Percentiles rank a stretch among this genome's conserved stretches.
Evolutionary conservation across 2,797 vertebrate species (phyloP).

Genomic region (Cossypha heuglini): DNA sequence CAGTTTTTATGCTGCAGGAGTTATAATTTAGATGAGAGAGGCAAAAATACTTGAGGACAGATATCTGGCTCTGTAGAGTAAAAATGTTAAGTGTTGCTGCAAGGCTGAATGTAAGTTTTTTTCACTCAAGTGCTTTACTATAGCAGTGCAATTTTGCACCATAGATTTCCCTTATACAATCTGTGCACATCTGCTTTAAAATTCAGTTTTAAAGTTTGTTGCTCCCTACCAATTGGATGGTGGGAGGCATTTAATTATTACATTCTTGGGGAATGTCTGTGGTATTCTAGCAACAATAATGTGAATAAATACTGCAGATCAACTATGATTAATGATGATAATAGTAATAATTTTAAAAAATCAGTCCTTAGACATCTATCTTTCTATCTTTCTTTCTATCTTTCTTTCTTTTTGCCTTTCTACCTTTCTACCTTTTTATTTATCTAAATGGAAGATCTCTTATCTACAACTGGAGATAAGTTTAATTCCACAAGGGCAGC

Average conservation of each 20-base stretch:
- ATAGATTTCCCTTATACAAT: background rate
- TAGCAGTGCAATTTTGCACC: background rate
- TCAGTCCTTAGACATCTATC: background rate
- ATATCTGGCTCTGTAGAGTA: slow-evolving; percentile 6
- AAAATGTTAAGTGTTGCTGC: slow-evolving; percentile 44
- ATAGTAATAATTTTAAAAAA: background rate
- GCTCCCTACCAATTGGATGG: background rate
- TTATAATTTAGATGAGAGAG: slow-evolving; percentile 16
- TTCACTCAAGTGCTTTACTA: background rate
- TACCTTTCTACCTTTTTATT: background rate
- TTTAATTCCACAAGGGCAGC: background rate
- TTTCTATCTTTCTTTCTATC: background rate
- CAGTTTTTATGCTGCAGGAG: background rate
- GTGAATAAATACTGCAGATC: background rate
- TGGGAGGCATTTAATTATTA: background rate
- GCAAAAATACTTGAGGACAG: slow-evolving; percentile 17
- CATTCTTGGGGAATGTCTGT: background rate
- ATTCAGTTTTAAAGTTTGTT: background rate
- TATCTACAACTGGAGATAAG: background rate
- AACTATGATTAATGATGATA: background rate
- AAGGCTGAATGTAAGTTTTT: slow-evolving; percentile 10
- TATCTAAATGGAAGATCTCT: background rate
- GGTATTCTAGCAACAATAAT: background rate
- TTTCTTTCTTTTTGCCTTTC: no score
- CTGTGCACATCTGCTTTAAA: background rate